Base-by-base conservation (phyloP, 1,140 invertebrate species). In the Eupristina koningsbergeri region DNA sequence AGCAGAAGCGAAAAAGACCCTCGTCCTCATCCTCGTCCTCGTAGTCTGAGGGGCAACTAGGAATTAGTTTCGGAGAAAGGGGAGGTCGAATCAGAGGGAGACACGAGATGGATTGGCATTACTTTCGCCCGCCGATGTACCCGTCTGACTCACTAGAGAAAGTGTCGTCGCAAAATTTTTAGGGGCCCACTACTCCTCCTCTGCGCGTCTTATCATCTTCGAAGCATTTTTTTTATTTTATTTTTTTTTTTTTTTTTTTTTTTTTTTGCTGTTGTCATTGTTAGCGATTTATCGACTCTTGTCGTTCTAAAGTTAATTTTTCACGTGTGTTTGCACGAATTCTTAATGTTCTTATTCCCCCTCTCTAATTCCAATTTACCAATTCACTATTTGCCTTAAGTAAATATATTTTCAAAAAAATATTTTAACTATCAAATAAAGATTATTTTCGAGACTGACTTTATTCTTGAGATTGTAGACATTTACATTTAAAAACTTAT, bases 101-200 rank as follows among this genome's bases (percentile, higher is more conserved):
- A 80, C 63, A 31, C 69, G 34, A 80, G 41, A 67, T 64, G n/a
- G 5, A 45, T 50, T 17, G 47, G 50, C 77, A 47, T 79, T 9
- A 19, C 31, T 61, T 61, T 58, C 34, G 61, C 41, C 22, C 39
- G 31, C 17, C 41, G 11, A 45, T 50, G 13, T 50, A n/a, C 36
- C 8, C 29, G 63, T 53, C 41, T 80, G 78, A 80, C 63, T 80
- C 78, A 80, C 69, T n/a, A n/a, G 63, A 79, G 78, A 80, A 80
- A 80, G 78, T 69, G 78, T 19, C 41, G 41, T 41, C 45, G 64
- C 67, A 80, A 50, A 69, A 69, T 69, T 45, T 80, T 63, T 1
- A 3, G 7, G 36, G 45, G 75, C 58, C 36, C 7, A 58, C 9
- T 9, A 9, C 8, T 3, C 3, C 26, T 36, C 8, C 0, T 26